A percentile compares a stretch with the other conserved stretches of the same genome.
These are phyloP conservation scores for Sapajus apella DNA, from an alignment of 2,113 vertebrate species.

Conservation along the genomic window DNA sequence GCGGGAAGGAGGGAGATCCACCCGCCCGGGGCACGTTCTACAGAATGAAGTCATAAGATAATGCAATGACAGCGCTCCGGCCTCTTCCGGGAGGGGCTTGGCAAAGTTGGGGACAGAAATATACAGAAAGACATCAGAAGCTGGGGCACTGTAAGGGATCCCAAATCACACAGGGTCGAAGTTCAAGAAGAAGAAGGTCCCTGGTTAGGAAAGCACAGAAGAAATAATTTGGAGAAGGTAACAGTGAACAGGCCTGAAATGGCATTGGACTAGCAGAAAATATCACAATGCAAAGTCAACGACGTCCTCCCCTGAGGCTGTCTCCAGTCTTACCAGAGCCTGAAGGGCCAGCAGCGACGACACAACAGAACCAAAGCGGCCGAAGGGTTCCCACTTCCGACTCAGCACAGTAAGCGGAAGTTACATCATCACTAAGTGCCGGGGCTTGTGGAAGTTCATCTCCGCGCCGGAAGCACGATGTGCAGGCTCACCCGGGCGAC, in stretches of 20 bases:
- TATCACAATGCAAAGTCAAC: background rate
- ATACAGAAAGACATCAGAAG: background rate
- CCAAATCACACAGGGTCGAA: slow-evolving; percentile 25
- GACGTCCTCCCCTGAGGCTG: background rate
- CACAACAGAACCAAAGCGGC: background rate
- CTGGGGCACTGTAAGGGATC: background rate
- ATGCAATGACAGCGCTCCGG: background rate
- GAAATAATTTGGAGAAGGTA: background rate
- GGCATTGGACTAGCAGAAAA: background rate
- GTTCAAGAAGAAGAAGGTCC: slow-evolving; percentile 11
- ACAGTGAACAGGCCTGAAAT: background rate
- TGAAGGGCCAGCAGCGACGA: slow-evolving; percentile 58
- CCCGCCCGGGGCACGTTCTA: background rate
- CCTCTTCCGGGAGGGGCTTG: background rate
- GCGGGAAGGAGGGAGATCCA: background rate
- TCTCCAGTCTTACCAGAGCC: slow-evolving; percentile 69
- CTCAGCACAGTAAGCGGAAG: slow-evolving; percentile 6
- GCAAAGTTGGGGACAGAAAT: background rate
- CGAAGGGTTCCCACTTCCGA: slow-evolving; percentile 66
- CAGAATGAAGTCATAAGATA: background rate
- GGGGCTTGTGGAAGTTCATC: rapidly evolving
- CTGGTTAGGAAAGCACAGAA: background rate
- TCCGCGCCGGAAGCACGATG: slow-evolving; percentile 60
- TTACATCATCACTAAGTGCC: slow-evolving; percentile 54
- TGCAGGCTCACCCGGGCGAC: rapidly evolving